A percentile compares a stretch with the other conserved stretches of the same genome.
phyloP scores from a whole-genome alignment of 2,888 invertebrate genomes.

The Drosophila infuscata region DNA sequence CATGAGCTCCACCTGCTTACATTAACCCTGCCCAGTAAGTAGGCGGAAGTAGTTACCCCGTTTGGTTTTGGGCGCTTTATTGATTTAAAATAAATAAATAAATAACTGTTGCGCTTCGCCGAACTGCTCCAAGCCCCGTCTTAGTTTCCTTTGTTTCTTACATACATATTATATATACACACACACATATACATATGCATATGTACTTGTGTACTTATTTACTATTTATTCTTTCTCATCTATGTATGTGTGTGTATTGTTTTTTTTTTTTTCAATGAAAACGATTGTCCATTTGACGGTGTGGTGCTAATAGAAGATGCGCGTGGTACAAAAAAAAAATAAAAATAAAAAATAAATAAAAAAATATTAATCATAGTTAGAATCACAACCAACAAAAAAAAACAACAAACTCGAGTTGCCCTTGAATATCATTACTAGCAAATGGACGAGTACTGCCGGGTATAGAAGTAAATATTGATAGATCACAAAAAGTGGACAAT shows the following conservation, averaged over 20 bases:
- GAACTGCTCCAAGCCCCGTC: neutral
- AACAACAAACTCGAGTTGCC: conserved; percentile 13
- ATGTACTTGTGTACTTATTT: neutral
- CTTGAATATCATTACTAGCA: conserved; percentile 42
- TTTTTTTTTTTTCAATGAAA: conserved; percentile 13
- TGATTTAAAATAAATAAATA: conserved; percentile 1
- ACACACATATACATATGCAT: too few species aligned
- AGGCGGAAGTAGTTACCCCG: neutral
- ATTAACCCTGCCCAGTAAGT: neutral
- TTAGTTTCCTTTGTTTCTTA: neutral
- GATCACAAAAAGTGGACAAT: neutral
- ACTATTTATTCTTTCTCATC: neutral
- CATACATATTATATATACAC: neutral
- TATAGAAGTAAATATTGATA: neutral
- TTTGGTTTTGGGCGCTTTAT: neutral
- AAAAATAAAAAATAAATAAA: conserved; percentile 27
- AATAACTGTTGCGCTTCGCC: conserved; percentile 53
- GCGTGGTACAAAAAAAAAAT: conserved; percentile 34
- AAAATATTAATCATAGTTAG: conserved; percentile 33
- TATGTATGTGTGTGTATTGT: neutral
- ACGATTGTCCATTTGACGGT: conserved; percentile 43
- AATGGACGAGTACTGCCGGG: neutral
- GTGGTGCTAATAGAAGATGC: conserved; percentile 67
- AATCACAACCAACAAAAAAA: conserved; percentile 9
- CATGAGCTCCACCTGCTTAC: neutral